Evolutionary conservation across 2,797 vertebrate genomes (phyloP), one percentile per base, ranked within the genome.

Genomic region (Discoglossus pictus): DNA sequence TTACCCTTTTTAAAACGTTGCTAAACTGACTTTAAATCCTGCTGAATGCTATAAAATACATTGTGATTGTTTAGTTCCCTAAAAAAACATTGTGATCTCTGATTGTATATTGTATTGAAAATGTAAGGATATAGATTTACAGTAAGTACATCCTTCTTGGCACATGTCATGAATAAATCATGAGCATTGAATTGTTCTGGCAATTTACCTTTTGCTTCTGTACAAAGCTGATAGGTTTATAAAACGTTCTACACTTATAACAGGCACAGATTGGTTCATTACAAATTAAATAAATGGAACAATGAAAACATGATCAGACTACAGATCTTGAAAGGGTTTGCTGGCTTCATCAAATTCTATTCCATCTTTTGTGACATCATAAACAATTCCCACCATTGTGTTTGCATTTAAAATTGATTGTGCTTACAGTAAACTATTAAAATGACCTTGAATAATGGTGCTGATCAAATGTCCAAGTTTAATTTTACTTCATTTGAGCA

Each of bases 381-480:
- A 51, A 50, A 44, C 43, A 50, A 51, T 60, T 60, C 36, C 46
- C 7, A 35, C 36, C 55, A 60, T 60, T 60, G 25, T 35, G 38
- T 20, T 34, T 40, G 9, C 35, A 42, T 54, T 42, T 47, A 56
- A 53, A 46, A 60, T 51, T 51, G 24, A 60, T 42, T 48, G 2
- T 34, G 17, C 54, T 67, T 50, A 51, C 36, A 51, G 54, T 42
- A 67, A 67, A 27, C 36, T 17, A 42, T 67, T 65, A 55, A 56
- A 10, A 21, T n/a, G 15, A 46, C 10, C 54, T 40, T 63, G 61
- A 65, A 54, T 31, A 43, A 44, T 48, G 18, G 44, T 39, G 35
- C 4, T 34, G 9, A 50, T 59, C 15, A 40, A 35, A 43, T 21
- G 16, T 11, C 35, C n/a, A 3, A 11, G n/a, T 34, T 52, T 58